phyloP scores from a whole-genome alignment of 2,888 invertebrate species.

The Oscheius onirici region DNA sequence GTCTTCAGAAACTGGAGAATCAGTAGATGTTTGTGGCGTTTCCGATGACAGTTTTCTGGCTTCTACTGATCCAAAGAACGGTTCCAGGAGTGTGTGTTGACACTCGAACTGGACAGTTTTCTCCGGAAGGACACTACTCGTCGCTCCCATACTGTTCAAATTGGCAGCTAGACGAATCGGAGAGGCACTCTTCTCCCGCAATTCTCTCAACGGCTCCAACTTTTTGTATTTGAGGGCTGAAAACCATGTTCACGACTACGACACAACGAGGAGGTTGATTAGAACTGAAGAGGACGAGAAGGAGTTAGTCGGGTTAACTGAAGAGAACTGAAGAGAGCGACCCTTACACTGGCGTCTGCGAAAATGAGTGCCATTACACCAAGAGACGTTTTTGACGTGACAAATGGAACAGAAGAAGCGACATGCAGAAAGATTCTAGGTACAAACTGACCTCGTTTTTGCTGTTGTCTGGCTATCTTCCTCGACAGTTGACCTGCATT shows the following conservation, averaged over 20 bases:
- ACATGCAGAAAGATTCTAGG: not conserved
- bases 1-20: not conserved
- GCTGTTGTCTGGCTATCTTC: conserved; percentile 24
- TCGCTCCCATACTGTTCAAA: too few relatives aligned
- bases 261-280: not conserved
- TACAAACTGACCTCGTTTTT: conserved; percentile 3
- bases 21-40: not conserved
- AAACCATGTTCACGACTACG: conserved; percentile 22
- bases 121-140: too few relatives aligned
- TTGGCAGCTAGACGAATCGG: not conserved
- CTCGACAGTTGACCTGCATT: conserved; percentile 20
- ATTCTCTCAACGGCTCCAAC: conserved; percentile 22
- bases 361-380: conserved; percentile 3
- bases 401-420: conserved; percentile 7
- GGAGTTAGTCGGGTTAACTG: not conserved
- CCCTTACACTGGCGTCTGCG: not conserved
- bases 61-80: not conserved
- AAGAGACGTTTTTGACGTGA: not conserved
- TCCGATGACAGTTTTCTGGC: too few relatives aligned
- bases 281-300: not conserved
- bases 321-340: not conserved
- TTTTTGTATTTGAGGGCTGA: conserved; percentile 10
- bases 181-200: conserved; percentile 1
- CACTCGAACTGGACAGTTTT: too few relatives aligned
- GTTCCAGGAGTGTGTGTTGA: not conserved